A percentile compares a stretch with the other conserved stretches of the same genome.
Evolutionary conservation across 2,888 invertebrate genomes (phyloP).

Genomic region (Leucophora obtusa): DNA sequence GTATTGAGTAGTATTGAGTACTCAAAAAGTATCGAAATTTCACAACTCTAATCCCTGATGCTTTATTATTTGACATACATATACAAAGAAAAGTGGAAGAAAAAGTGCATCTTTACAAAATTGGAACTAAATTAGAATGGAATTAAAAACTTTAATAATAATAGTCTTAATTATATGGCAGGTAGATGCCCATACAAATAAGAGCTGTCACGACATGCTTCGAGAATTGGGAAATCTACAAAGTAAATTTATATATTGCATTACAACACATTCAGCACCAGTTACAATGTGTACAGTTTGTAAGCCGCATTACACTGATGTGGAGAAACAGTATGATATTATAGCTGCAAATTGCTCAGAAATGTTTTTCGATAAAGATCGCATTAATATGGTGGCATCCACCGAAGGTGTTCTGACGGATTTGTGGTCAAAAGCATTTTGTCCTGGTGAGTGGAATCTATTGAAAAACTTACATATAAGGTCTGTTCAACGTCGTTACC

Average conservation of each 20-base stretch:
- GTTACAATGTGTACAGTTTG: constrained; percentile 69
- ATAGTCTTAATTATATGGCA: constrained; percentile 6
- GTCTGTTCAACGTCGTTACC: no score
- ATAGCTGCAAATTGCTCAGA: constrained; percentile 67
- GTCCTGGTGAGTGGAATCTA: constrained; percentile 68
- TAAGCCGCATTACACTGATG: rapidly evolving
- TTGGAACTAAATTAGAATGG: background rate
- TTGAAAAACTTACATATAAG: no score
- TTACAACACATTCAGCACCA: constrained; percentile 67
- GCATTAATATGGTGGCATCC: constrained; percentile 70
- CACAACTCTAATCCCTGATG: no score
- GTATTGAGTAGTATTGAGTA: no score
- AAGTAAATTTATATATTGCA: background rate
- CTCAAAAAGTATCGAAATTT: no score
- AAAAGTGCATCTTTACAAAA: background rate
- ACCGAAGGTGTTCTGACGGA: constrained; percentile 67
- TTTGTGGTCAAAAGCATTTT: constrained; percentile 71
- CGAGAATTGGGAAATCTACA: background rate
- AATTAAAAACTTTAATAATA: background rate
- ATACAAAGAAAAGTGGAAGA: no score
- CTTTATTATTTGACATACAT: no score
- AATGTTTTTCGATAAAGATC: constrained; percentile 70
- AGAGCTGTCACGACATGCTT: background rate
- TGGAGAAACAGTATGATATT: constrained; percentile 40
- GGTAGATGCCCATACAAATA: background rate